Conservation (phyloP, 2,113 vertebrate genomes). For the Erinaceus europaeus region DNA sequence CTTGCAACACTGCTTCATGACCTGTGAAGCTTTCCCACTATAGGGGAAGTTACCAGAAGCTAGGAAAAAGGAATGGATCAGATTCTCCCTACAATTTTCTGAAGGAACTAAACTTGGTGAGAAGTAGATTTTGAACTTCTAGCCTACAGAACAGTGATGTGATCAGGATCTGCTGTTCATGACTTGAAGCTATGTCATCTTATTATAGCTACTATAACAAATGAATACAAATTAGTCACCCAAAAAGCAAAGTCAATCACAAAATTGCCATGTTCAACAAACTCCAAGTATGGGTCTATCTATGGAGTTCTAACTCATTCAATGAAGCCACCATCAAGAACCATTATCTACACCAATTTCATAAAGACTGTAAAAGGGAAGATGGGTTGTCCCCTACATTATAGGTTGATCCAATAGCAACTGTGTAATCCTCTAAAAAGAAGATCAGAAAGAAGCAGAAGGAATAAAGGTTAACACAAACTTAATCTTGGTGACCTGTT, state of each 20-base stretch:
- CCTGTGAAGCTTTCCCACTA: not conserved
- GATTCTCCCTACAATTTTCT: not conserved
- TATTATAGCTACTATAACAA: not conserved
- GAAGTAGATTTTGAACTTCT: not conserved
- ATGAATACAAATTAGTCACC: not conserved
- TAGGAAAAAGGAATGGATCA: not conserved
- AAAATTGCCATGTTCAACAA: not conserved
- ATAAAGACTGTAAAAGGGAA: not conserved
- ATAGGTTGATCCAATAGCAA: not conserved
- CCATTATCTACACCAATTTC: not conserved
- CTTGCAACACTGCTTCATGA: too few relatives aligned
- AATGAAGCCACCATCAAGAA: not conserved
- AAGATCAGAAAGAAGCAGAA: conserved; percentile 36
- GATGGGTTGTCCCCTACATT: not conserved
- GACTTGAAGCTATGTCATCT: not conserved
- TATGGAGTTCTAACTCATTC: not conserved
- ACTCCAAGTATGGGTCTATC: not conserved
- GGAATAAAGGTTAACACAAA: conserved; percentile 64
- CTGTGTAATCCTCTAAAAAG: conserved; percentile 43
- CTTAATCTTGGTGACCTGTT: conserved; percentile 59
- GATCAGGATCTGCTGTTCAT: not conserved
- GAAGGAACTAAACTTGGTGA: not conserved
- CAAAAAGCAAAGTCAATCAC: not conserved
- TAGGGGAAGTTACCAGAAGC: not conserved
- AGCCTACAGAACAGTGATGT: not conserved